Percentiles rank a stretch among this genome's conserved stretches.
phyloP scores from a whole-genome alignment of 2,113 vertebrate genomes.

The Perognathus longimembris region DNA sequence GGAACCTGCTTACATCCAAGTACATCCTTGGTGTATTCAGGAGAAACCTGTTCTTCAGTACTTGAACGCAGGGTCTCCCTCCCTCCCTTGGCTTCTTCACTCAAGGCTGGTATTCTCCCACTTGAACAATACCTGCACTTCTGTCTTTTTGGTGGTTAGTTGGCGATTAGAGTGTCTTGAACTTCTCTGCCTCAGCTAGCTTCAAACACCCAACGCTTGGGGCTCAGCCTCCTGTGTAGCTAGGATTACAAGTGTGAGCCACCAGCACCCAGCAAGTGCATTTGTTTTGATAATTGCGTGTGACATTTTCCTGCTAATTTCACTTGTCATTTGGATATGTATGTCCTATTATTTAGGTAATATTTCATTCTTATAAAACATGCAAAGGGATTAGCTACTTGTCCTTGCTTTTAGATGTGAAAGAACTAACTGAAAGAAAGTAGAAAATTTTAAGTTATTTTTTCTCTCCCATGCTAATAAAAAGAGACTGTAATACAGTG shows the following conservation, averaged over 20 bases:
- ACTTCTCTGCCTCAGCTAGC: too few species aligned
- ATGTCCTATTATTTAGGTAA: conserved; percentile 35
- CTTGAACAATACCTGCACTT: too few species aligned
- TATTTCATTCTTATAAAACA: not conserved
- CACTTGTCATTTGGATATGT: not conserved
- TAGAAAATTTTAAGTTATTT: conserved; percentile 23
- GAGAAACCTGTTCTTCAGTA: not conserved
- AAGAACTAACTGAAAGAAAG: conserved; percentile 34
- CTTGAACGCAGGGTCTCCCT: too few species aligned
- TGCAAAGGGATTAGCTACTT: not conserved
- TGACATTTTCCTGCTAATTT: not conserved
- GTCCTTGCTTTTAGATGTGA: conserved; percentile 34
- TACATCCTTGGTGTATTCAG: not conserved
- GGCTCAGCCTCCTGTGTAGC: too few species aligned
- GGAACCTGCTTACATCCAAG: not conserved
- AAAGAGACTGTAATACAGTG: not conserved
- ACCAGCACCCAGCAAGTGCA: too few species aligned
- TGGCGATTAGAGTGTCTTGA: too few species aligned
- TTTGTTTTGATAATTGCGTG: conserved; percentile 15
- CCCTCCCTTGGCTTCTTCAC: too few species aligned
- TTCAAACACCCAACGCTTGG: too few species aligned
- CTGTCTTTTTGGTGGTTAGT: too few species aligned
- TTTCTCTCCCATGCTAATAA: conserved; percentile 31
- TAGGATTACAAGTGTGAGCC: too few species aligned
- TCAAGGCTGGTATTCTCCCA: too few species aligned